Conservation (phyloP, 2,797 vertebrate genomes). For the Neoniphon sammara region DNA sequence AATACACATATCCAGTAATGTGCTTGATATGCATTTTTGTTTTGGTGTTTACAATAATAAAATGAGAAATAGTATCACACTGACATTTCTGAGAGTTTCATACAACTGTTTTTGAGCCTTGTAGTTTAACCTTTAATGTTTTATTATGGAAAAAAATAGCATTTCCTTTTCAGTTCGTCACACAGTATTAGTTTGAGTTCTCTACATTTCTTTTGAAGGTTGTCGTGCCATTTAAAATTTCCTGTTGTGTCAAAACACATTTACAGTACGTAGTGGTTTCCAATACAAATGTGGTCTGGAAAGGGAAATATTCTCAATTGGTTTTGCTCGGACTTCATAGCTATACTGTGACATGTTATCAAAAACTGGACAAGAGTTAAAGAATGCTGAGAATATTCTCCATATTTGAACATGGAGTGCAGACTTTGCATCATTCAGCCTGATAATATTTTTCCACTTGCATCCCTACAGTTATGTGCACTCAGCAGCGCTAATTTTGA, state of each 20-base stretch:
- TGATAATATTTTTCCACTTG: neutral
- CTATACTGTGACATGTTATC: conserved; percentile 3
- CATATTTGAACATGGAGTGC: neutral
- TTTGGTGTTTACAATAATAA: no score
- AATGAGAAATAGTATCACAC: no score
- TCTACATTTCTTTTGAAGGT: neutral
- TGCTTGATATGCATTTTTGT: neutral
- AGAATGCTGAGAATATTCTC: conserved; percentile 9
- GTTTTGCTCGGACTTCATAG: neutral
- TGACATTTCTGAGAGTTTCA: no score
- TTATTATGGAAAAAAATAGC: no score
- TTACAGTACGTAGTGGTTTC: conserved; percentile 25
- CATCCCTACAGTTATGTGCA: neutral
- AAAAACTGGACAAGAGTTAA: no score
- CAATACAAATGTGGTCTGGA: conserved; percentile 2
- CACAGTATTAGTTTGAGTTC: neutral
- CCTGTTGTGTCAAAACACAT: neutral
- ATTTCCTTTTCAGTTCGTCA: no score
- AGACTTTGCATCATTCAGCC: neutral
- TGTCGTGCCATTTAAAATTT: neutral
- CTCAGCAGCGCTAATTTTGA: conserved; percentile 1
- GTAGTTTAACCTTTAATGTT: no score
- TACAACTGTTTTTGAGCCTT: no score
- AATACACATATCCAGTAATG: neutral
- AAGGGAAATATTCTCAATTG: conserved; percentile 12